A percentile compares a stretch with the other conserved stretches of the same genome.
phyloP scores from a whole-genome alignment of 2,888 invertebrate species.

The Galerucella calmariensis region DNA sequence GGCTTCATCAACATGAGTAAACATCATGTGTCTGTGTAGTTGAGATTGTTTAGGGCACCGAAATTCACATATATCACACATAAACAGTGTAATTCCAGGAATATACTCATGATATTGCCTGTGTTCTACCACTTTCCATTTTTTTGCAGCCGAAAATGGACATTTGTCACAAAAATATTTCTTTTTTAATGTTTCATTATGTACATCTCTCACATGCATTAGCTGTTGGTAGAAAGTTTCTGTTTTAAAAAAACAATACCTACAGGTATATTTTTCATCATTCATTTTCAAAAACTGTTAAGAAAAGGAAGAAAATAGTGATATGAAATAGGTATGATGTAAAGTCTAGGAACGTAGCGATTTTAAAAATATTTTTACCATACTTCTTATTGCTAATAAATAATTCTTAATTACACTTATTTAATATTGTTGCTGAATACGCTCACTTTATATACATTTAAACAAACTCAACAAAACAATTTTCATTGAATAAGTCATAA shows the following conservation, averaged over 20 bases:
- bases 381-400: too few species aligned
- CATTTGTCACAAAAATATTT: conserved; percentile 26
- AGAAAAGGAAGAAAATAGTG: not conserved
- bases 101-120: conserved; percentile 21
- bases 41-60: conserved; percentile 16
- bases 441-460: too few species aligned
- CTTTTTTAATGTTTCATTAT: conserved; percentile 13
- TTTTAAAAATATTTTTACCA: not conserved
- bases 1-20: conserved; percentile 13
- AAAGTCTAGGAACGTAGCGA: not conserved
- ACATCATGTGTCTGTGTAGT: conserved; percentile 30
- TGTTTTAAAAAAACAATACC: not conserved
- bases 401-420: too few species aligned
- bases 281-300: not conserved
- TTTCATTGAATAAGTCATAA: too few species aligned
- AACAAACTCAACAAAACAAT: too few species aligned
- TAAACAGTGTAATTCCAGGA: conserved; percentile 19
- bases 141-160: conserved; percentile 25
- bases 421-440: too few species aligned
- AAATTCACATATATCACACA: conserved; percentile 24
- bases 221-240: conserved; percentile 33
- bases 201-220: conserved; percentile 21
- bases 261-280: not conserved
- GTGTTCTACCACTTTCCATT: conserved; percentile 29
- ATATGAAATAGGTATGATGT: not conserved